Percentiles rank a stretch among this genome's conserved stretches.
phyloP scores from a whole-genome alignment of 2,797 vertebrate genomes.

The Taenioides sp. region DNA sequence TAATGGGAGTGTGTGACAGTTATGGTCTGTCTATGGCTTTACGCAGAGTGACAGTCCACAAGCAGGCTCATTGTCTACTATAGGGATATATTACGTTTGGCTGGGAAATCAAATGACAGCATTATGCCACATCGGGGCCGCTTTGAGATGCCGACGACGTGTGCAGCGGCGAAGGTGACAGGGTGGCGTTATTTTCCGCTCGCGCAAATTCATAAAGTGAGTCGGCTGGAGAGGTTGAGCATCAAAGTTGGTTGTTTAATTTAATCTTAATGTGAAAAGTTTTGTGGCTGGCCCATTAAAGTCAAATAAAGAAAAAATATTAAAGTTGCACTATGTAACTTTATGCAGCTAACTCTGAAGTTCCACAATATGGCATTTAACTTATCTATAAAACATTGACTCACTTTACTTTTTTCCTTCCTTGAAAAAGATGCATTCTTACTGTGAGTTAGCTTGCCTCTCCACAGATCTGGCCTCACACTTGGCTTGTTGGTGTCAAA shows the following conservation, averaged over 20 bases:
- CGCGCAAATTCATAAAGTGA: conserved; percentile 25
- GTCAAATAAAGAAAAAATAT: neutral
- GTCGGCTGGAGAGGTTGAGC: conserved; percentile 33
- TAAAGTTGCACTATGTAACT: no score
- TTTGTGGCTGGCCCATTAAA: neutral
- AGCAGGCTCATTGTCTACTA: conserved; percentile 65
- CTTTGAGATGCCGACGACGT: conserved; percentile 45
- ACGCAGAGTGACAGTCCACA: conserved; percentile 65
- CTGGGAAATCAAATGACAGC: conserved; percentile 61
- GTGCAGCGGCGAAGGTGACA: conserved; percentile 44
- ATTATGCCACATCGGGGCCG: conserved; percentile 53
- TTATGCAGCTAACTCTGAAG: no score
- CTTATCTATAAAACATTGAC: no score
- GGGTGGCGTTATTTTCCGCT: conserved; percentile 46
- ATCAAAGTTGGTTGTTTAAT: conserved; percentile 31
- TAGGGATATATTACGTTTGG: conserved; percentile 63
- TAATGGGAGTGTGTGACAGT: conserved; percentile 26
- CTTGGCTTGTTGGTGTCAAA: no score
- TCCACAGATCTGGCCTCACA: no score
- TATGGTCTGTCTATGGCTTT: conserved; percentile 55
- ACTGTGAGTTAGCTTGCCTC: no score
- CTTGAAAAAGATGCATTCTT: no score
- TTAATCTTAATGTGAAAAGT: no score
- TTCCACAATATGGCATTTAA: no score
- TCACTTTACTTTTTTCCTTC: no score